A percentile compares a stretch with the other conserved stretches of the same genome.
These are phyloP conservation scores for Melinopterus prodromus DNA, from an alignment of 2,888 invertebrate genomes.

Conservation along the genomic window DNA sequence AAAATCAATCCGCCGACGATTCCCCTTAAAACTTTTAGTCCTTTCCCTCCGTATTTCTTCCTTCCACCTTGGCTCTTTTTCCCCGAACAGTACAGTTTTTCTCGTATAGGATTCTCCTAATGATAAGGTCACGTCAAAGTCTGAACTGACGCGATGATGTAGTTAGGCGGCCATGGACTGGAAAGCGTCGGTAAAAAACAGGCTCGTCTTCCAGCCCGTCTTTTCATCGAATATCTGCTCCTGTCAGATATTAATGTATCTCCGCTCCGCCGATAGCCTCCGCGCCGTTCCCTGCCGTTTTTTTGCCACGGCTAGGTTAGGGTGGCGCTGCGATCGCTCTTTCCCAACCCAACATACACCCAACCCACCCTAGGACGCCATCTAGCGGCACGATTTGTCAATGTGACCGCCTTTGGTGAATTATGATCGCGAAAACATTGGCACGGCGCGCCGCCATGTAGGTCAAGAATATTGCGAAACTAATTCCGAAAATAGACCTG, in stretches of 20 bases:
- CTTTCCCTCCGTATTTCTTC: background rate
- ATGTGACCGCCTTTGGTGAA: background rate
- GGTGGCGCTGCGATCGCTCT: background rate
- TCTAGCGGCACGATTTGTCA: slow-evolving; percentile 4
- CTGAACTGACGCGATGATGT: too few species aligned
- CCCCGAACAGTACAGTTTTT: background rate
- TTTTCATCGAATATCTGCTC: background rate
- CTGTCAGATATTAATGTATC: background rate
- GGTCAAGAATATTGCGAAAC: too few species aligned
- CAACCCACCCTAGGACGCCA: background rate
- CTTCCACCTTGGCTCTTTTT: background rate
- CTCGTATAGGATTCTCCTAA: background rate
- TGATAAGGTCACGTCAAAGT: background rate
- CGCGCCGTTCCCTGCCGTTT: background rate
- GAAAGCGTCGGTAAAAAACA: background rate
- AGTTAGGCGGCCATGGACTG: background rate
- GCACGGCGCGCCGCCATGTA: background rate
- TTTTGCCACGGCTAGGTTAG: background rate
- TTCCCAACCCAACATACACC: background rate
- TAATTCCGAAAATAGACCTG: too few species aligned
- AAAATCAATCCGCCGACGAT: too few species aligned
- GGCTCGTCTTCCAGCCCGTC: background rate
- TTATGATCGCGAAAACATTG: background rate
- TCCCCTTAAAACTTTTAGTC: too few species aligned
- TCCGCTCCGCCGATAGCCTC: background rate